phyloP scores from a whole-genome alignment of 2,888 invertebrate species.

The Spilarctia lutea region DNA sequence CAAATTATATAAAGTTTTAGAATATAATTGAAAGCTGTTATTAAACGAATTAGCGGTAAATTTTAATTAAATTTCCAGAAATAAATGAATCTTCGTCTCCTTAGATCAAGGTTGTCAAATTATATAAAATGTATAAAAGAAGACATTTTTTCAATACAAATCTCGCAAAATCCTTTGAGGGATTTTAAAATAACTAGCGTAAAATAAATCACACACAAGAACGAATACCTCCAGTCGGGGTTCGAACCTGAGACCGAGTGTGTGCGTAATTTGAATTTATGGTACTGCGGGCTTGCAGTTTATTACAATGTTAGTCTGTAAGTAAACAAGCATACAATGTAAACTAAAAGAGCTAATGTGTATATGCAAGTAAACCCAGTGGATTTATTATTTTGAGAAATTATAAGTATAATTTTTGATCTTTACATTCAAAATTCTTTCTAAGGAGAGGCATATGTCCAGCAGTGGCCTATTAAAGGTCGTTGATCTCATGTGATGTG shows the following conservation, averaged over 20 bases:
- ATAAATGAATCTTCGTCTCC: not conserved
- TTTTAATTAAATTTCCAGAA: slow-evolving; percentile 1
- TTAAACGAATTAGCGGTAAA: slow-evolving; percentile 4
- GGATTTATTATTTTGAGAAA: not conserved
- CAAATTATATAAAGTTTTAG: slow-evolving; percentile 31
- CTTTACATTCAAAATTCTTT: not conserved
- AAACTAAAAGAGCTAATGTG: not conserved
- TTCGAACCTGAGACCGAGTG: slow-evolving; percentile 18
- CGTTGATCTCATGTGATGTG: too few relatives aligned
- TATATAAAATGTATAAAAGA: not conserved
- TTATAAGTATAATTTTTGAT: not conserved
- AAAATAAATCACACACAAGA: slow-evolving; percentile 25
- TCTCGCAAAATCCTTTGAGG: slow-evolving; percentile 7
- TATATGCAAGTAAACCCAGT: not conserved
- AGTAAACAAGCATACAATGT: slow-evolving; percentile 18
- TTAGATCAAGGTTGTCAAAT: not conserved
- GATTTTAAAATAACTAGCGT: slow-evolving; percentile 20
- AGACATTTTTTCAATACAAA: slow-evolving; percentile 11
- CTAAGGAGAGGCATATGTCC: too few relatives aligned
- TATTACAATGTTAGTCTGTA: slow-evolving; percentile 12
- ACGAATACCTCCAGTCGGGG: slow-evolving; percentile 16
- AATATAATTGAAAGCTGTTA: slow-evolving; percentile 1
- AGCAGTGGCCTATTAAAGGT: too few relatives aligned
- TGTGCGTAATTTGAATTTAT: slow-evolving; percentile 30
- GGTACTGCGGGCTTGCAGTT: slow-evolving; percentile 16